Evolutionary conservation across 2,888 invertebrate species (phyloP), one percentile per base, ranked within the genome.

Genomic region (Polyploca ridens): DNA sequence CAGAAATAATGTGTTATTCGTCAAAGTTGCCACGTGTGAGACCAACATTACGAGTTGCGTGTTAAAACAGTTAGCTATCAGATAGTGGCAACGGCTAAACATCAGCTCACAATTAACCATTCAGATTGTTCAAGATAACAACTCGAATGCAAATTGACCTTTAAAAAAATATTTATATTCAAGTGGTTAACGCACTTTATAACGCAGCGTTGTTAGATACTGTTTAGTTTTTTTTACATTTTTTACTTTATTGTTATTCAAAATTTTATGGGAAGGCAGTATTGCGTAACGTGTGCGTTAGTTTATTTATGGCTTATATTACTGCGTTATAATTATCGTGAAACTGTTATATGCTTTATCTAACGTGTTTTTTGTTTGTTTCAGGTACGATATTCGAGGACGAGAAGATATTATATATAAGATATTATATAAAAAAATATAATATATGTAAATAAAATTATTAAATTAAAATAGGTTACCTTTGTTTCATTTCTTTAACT

Each of bases 51-150:
- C 66, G 66, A 66, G 64, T 84, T 80, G 90, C 90, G 90, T 91
- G 90, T 84, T 76, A 72, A 77, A 79, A 83, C 82, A 81, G 85
- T 86, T 81, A 86, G 70, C 82, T 79, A 89, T 89, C 90, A 79
- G 90, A 87, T 88, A 89, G 74, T 78, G 76, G 75, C 79, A 82
- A 84, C 89, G 87, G 90, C 87, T 88, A 86, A 78, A 83, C 88
- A 89, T 88, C 87, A 82, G 77, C 79, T 71, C 86, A 88, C 90
- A 92, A 90, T 91, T 90, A 91, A 89, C 89, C 77, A 85, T 83
- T 86, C 87, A 85, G 92, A 92, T 91, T 67, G 73, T 69, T 62
- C 65, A 74, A 54, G 91, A 90, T 90, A 90, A 88, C 76, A 72
- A 64, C 63, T 66, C 71, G 71, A 86, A 91, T 91, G 91, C 86